A percentile compares a stretch with the other conserved stretches of the same genome.
These are phyloP conservation scores for Corticium candelabrum DNA, from an alignment of 37 sponge, comb jelly and placozoan species.

Conservation along the genomic window DNA sequence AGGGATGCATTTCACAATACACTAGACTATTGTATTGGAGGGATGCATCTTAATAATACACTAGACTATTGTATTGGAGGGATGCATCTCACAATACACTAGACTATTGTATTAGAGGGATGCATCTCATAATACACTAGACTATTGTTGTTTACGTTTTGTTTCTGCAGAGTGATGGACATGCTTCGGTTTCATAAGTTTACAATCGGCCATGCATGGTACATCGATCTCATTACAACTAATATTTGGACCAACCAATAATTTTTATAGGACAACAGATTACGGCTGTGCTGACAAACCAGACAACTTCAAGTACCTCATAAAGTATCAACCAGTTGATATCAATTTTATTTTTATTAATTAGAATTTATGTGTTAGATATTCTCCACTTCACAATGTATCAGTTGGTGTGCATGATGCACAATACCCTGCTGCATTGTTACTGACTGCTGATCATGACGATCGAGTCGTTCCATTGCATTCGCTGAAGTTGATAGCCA, in stretches of 20 bases:
- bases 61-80: too few species aligned
- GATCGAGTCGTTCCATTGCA: slow-evolving; percentile 96
- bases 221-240: not conserved
- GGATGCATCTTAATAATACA: too few species aligned
- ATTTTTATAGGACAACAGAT: slow-evolving; percentile 65
- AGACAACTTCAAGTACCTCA: slow-evolving; percentile 62
- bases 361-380: slow-evolving; percentile 20
- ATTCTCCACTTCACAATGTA: slow-evolving; percentile 88
- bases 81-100: too few species aligned
- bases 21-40: too few species aligned
- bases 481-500: slow-evolving; percentile 83
- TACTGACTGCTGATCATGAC: slow-evolving; percentile 94
- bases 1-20: too few species aligned
- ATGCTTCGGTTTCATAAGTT: slow-evolving; percentile 94
- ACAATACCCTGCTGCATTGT: slow-evolving; percentile 77
- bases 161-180: slow-evolving; percentile 82
- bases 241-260: not conserved
- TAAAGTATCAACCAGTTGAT: slow-evolving; percentile 26
- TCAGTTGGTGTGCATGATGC: slow-evolving; percentile 16
- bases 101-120: too few species aligned
- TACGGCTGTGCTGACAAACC: slow-evolving; percentile 81
- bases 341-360: not conserved
- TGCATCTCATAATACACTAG: too few species aligned
- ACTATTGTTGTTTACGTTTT: too few species aligned
- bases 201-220: slow-evolving; percentile 97